These are phyloP conservation scores for Rotaria macrura DNA, from an alignment of 2,888 invertebrate species.

Conservation along the genomic window DNA sequence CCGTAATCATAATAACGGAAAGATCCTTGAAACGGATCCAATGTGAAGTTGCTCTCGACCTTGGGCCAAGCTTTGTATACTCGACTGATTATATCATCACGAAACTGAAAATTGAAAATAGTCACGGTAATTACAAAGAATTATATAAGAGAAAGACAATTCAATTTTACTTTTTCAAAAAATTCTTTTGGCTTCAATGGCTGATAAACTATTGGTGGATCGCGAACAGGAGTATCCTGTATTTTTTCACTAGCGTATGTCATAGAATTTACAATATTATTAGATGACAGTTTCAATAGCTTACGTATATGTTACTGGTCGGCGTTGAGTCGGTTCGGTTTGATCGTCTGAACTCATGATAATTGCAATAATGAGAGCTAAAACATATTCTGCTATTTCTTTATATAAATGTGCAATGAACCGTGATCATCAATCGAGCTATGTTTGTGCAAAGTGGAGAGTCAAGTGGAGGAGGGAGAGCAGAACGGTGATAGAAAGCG, in stretches of 20 bases:
- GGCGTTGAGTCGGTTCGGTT: background rate
- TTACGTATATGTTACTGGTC: background rate
- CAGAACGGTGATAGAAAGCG: too few relatives aligned
- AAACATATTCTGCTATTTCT: background rate
- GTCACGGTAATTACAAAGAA: background rate
- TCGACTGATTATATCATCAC: background rate
- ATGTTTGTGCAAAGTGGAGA: too few relatives aligned
- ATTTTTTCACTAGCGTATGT: background rate
- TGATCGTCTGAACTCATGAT: background rate
- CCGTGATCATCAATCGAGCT: background rate
- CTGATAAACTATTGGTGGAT: background rate
- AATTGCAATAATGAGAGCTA: background rate
- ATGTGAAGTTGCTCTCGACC: background rate
- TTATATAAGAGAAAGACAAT: background rate
- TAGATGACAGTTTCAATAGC: background rate
- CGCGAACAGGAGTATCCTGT: background rate
- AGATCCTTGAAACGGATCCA: background rate
- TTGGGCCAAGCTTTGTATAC: background rate
- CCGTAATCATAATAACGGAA: background rate
- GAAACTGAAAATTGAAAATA: background rate
- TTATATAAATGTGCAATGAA: background rate
- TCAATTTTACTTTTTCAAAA: background rate
- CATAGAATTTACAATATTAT: background rate
- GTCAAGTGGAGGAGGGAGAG: too few relatives aligned
- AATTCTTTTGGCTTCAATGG: background rate